phyloP scores from a whole-genome alignment of 2,888 invertebrate species.

The Pollenia griseotomentosa region DNA sequence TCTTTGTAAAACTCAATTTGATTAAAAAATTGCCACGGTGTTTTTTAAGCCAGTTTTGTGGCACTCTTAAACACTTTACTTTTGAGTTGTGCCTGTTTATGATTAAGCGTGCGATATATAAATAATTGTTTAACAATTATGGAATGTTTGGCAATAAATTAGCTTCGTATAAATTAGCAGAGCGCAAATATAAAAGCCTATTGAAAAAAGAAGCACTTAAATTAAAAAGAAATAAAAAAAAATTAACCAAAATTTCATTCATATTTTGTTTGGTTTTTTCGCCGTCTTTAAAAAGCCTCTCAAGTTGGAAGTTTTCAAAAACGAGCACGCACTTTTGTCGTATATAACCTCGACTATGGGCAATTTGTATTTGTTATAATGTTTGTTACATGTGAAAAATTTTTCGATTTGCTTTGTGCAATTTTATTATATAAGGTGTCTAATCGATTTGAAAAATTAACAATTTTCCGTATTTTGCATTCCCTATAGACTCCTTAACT shows the following conservation, averaged over 20 bases:
- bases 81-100: no score
- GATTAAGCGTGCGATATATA: no score
- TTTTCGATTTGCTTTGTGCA: no score
- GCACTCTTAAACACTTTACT: no score
- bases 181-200: neutral
- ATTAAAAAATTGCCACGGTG: no score
- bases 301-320: neutral
- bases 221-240: neutral
- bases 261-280: neutral
- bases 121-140: constrained; percentile 32
- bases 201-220: neutral
- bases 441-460: no score
- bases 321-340: constrained; percentile 1
- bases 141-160: constrained; percentile 33
- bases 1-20: no score
- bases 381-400: neutral
- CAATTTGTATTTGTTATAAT: neutral
- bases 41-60: no score
- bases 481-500: no score
- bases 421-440: no score
- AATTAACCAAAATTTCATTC: constrained; percentile 33
- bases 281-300: neutral
- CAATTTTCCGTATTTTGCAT: no score
- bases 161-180: constrained; percentile 25
- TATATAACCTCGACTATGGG: neutral